A percentile compares a stretch with the other conserved stretches of the same genome.
Evolutionary conservation across 2,113 vertebrate genomes (phyloP).

Genomic region (Ctenodactylus gundi): DNA sequence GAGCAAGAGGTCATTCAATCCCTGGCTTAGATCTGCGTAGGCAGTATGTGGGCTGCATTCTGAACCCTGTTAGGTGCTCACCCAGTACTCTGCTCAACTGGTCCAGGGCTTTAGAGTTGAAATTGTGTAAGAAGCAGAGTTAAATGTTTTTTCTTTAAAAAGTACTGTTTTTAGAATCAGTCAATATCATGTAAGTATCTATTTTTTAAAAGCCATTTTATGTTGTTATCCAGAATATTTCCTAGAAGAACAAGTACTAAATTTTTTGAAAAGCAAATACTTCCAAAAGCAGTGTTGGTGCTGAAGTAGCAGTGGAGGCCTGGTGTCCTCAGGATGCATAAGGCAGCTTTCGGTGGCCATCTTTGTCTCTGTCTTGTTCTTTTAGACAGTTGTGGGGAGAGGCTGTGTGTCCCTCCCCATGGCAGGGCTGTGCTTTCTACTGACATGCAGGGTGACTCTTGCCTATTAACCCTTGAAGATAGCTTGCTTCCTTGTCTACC

Average conservation of each 20-base stretch:
- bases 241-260: not conserved
- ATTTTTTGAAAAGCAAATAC: not conserved
- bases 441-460: rapidly evolving
- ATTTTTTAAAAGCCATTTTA: not conserved
- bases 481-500: not conserved
- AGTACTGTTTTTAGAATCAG: not conserved
- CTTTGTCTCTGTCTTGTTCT: not conserved
- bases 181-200: not conserved
- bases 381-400: not conserved
- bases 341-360: too few relatives aligned
- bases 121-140: not conserved
- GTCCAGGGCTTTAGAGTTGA: not conserved
- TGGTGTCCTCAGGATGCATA: too few relatives aligned
- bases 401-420: not conserved
- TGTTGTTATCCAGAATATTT: not conserved
- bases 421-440: not conserved
- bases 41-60: not conserved
- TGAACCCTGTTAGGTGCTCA: not conserved
- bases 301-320: too few relatives aligned
- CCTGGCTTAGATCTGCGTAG: not conserved
- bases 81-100: not conserved
- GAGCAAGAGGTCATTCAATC: not conserved
- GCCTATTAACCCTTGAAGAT: not conserved
- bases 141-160: not conserved
- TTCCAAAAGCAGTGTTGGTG: too few relatives aligned